A percentile compares a stretch with the other conserved stretches of the same genome.
Evolutionary conservation across 1,140 invertebrate genomes (phyloP).

Genomic region (Drosophila asahinai): DNA sequence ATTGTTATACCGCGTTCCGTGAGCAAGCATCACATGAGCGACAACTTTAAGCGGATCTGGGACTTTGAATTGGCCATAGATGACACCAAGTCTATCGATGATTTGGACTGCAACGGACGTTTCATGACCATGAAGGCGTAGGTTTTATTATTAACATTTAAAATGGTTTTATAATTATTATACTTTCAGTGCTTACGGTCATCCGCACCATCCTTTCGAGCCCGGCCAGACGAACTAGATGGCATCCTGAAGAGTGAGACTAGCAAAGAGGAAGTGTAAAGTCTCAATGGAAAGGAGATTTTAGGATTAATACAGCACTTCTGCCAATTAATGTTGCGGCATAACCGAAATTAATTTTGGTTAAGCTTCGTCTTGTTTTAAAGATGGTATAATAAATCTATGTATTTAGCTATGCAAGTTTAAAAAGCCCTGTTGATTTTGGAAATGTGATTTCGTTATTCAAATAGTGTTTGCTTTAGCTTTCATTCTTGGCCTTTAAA

Average conservation of each 20-base stretch:
- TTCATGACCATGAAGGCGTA: slow-evolving; percentile 78
- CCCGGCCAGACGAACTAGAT: slow-evolving; percentile 14
- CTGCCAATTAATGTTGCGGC: background rate
- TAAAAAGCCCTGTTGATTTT: background rate
- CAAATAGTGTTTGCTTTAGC: background rate
- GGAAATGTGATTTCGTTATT: background rate
- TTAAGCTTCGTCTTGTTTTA: slow-evolving; percentile 10
- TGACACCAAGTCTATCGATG: slow-evolving; percentile 88
- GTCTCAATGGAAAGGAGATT: too few relatives aligned
- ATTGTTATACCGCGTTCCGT: slow-evolving; percentile 92
- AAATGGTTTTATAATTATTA: background rate
- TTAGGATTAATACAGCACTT: slow-evolving; percentile 2
- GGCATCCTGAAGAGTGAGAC: background rate
- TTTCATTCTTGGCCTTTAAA: background rate
- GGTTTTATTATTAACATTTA: background rate
- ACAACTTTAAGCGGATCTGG: slow-evolving; percentile 90
- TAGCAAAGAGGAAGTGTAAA: background rate
- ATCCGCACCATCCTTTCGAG: slow-evolving; percentile 72
- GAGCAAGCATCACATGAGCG: slow-evolving; percentile 88
- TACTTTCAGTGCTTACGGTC: slow-evolving; percentile 60
- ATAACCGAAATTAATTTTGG: background rate
- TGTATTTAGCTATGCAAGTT: slow-evolving; percentile 15
- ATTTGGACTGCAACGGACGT: slow-evolving; percentile 86
- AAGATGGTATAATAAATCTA: slow-evolving; percentile 17
- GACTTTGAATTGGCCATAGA: slow-evolving; percentile 89